Conservation (phyloP, 2,113 vertebrate species). For the Larimichthys crocea region DNA sequence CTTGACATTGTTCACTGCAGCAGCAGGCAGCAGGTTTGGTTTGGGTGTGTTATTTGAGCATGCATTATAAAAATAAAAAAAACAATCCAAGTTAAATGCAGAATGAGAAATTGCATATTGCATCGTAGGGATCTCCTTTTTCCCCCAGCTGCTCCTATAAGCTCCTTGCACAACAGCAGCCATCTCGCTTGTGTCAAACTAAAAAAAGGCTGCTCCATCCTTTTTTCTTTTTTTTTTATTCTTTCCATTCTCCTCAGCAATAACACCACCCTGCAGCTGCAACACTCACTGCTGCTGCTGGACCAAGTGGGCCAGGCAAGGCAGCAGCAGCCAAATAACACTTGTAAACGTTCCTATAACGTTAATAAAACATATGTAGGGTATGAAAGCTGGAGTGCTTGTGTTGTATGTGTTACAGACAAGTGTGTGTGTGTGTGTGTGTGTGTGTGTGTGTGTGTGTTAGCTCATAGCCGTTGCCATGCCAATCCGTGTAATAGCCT, state of each 20-base stretch:
- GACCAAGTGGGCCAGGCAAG: neutral
- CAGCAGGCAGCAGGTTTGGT: neutral
- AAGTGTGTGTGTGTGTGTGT: too few species aligned
- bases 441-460: neutral
- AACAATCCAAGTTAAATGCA: neutral
- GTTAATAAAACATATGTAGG: neutral
- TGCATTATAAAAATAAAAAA: neutral
- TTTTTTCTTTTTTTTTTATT: constrained; percentile 22
- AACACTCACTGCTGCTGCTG: neutral
- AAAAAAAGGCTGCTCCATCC: constrained; percentile 58
- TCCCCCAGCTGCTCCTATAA: constrained; percentile 9
- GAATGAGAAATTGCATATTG: neutral
- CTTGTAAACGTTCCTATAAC: neutral
- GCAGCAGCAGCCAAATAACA: neutral
- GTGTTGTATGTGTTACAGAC: neutral
- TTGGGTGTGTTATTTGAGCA: neutral
- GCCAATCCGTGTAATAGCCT: constrained; percentile 25
- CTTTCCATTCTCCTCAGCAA: constrained; percentile 58
- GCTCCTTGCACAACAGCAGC: constrained; percentile 18
- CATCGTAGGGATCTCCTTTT: neutral
- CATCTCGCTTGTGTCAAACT: constrained; percentile 82
- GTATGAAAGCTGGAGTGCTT: neutral
- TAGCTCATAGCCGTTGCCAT: constrained; percentile 10
- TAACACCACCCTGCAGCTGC: constrained; percentile 42
- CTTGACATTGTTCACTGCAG: constrained; percentile 41